phyloP scores from a whole-genome alignment of 1,140 invertebrate species.

The Drosophila azteca region DNA sequence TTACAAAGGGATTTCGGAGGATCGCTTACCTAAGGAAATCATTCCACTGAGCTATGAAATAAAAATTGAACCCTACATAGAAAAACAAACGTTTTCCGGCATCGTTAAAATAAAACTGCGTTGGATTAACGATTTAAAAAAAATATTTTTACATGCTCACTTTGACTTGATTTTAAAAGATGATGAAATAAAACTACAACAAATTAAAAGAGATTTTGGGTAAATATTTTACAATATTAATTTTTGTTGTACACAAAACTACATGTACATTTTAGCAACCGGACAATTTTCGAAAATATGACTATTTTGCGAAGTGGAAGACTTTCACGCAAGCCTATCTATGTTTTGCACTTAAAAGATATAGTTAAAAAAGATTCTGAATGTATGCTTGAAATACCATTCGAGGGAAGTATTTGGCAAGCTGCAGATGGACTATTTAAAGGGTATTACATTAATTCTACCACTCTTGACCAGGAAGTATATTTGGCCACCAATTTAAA shows the following conservation, averaged over 20 bases:
- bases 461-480: constrained; percentile 85
- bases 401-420: constrained; percentile 86
- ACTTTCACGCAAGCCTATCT: constrained; percentile 85
- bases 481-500: constrained; percentile 91
- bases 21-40: constrained; percentile 85
- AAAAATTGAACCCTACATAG: constrained; percentile 86
- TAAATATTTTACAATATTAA: constrained; percentile 47
- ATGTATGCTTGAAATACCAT: constrained; percentile 86
- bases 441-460: constrained; percentile 85
- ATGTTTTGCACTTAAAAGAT: constrained; percentile 85
- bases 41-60: constrained; percentile 86
- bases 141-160: constrained; percentile 86
- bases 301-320: constrained; percentile 68
- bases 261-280: too few relatives aligned
- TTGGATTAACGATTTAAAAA: constrained; percentile 85
- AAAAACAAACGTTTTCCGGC: constrained; percentile 86
- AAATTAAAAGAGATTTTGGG: constrained; percentile 63
- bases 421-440: constrained; percentile 87
- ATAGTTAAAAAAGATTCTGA: constrained; percentile 84
- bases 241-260: too few relatives aligned
- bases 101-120: constrained; percentile 86
- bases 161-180: constrained; percentile 86
- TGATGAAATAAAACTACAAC: constrained; percentile 72
- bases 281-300: constrained; percentile 7
- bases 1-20: constrained; percentile 85